Percentiles rank a stretch among this genome's conserved stretches.
Evolutionary conservation across 2,797 vertebrate species (phyloP).

Genomic region (Hemitrygon akajei): DNA sequence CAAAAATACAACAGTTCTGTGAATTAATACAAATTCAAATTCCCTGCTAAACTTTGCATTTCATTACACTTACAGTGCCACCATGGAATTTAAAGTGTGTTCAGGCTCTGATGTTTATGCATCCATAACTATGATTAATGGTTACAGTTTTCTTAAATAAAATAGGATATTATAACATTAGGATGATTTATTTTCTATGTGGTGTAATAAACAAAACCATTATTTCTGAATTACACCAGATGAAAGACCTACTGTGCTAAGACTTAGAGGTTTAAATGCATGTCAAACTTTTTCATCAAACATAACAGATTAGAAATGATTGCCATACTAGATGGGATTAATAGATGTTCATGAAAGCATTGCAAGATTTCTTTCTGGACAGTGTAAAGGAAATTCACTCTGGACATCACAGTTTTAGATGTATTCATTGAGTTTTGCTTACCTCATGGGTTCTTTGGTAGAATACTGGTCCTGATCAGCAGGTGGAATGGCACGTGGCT

Average conservation of each 20-base stretch:
- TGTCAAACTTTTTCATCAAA: not conserved
- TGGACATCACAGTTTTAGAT: not conserved
- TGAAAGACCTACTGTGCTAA: not conserved
- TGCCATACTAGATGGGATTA: not conserved
- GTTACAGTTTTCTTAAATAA: conserved; percentile 19
- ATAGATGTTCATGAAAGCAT: not conserved
- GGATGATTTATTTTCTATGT: conserved; percentile 17
- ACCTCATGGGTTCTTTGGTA: not conserved
- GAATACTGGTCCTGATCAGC: not conserved
- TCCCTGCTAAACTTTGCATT: conserved; percentile 25
- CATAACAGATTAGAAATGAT: not conserved
- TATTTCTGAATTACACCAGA: not conserved
- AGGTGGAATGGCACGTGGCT: not conserved
- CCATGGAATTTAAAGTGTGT: not conserved
- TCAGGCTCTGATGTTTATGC: not conserved
- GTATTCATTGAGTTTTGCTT: not conserved
- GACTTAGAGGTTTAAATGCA: not conserved
- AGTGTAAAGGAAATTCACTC: not conserved
- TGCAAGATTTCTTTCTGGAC: not conserved
- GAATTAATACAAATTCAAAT: conserved; percentile 17
- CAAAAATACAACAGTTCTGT: not conserved
- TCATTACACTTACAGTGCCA: not conserved
- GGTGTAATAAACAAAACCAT: conserved; percentile 22
- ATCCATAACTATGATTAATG: conserved; percentile 33
- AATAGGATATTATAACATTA: not conserved